Percentiles rank a stretch among this genome's conserved stretches.
These are phyloP conservation scores for Rhagium mordax DNA, from an alignment of 2,888 invertebrate species.

Conservation along the genomic window DNA sequence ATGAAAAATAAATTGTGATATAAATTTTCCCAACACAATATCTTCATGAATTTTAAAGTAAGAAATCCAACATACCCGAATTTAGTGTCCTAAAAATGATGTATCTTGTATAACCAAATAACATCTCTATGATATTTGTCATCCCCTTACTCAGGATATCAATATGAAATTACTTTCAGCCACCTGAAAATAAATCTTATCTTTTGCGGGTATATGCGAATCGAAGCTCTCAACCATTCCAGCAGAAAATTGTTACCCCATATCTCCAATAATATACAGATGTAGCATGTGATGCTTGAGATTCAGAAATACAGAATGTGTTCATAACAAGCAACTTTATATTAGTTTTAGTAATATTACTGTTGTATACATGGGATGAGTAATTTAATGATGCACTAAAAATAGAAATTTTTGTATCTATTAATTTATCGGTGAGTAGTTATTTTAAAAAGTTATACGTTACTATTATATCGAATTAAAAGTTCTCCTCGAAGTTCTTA, in stretches of 20 bases:
- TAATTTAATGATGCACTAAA: too few relatives aligned
- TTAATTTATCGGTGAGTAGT: too few relatives aligned
- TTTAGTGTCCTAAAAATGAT: not conserved
- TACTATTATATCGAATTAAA: too few relatives aligned
- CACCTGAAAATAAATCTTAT: conserved; percentile 23
- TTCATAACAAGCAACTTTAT: not conserved
- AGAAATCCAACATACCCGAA: not conserved
- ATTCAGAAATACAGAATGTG: not conserved
- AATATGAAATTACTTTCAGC: conserved; percentile 18
- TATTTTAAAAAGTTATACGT: too few relatives aligned
- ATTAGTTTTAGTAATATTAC: too few relatives aligned
- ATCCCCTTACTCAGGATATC: not conserved
- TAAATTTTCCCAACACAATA: not conserved
- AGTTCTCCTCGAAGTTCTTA: too few relatives aligned
- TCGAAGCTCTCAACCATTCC: not conserved
- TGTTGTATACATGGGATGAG: too few relatives aligned
- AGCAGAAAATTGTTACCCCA: conserved; percentile 16
- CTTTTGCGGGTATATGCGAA: conserved; percentile 6
- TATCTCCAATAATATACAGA: conserved; percentile 14
- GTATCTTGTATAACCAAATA: not conserved
- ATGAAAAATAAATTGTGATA: not conserved
- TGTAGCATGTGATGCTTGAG: not conserved
- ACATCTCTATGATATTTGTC: not conserved
- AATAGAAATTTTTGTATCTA: too few relatives aligned
- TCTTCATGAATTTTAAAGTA: conserved; percentile 3